phyloP scores from a whole-genome alignment of 2,888 invertebrate genomes.

The Heliconius cydno region DNA sequence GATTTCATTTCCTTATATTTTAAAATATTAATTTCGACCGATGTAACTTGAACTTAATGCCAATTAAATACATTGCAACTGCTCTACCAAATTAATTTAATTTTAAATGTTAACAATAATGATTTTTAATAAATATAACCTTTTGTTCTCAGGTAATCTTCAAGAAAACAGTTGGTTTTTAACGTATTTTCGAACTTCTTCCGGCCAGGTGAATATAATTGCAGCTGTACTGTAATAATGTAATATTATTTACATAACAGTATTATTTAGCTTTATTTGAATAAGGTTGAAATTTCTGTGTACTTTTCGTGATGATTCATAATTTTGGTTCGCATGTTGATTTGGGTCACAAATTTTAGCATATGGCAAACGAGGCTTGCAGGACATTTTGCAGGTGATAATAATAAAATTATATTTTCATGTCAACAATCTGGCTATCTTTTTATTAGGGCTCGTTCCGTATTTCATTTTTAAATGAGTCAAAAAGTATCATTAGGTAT shows the following conservation, averaged over 20 bases:
- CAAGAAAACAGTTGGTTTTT: constrained; percentile 35
- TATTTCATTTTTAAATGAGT: background rate
- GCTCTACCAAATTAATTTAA: no score
- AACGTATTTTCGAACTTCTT: constrained; percentile 41
- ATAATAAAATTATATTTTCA: constrained; percentile 27
- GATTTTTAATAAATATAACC: background rate
- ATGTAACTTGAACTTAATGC: no score
- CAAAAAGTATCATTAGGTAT: background rate
- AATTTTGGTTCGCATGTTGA: constrained; percentile 28
- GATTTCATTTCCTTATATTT: no score
- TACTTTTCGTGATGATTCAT: constrained; percentile 7
- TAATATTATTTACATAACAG: constrained; percentile 12
- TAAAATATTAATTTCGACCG: no score
- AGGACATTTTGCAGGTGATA: constrained; percentile 39
- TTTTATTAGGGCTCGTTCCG: background rate
- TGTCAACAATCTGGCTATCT: constrained; percentile 13
- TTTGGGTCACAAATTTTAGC: constrained; percentile 43
- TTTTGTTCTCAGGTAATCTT: constrained; percentile 23
- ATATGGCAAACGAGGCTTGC: constrained; percentile 38
- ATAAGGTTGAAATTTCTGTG: constrained; percentile 31
- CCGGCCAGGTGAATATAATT: constrained; percentile 44
- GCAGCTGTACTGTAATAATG: constrained; percentile 25
- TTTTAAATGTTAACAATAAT: background rate
- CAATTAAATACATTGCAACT: background rate
- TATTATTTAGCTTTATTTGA: background rate